Evolutionary conservation across 2,113 vertebrate species (phyloP).

Genomic region (Todiramphus chloris): DNA sequence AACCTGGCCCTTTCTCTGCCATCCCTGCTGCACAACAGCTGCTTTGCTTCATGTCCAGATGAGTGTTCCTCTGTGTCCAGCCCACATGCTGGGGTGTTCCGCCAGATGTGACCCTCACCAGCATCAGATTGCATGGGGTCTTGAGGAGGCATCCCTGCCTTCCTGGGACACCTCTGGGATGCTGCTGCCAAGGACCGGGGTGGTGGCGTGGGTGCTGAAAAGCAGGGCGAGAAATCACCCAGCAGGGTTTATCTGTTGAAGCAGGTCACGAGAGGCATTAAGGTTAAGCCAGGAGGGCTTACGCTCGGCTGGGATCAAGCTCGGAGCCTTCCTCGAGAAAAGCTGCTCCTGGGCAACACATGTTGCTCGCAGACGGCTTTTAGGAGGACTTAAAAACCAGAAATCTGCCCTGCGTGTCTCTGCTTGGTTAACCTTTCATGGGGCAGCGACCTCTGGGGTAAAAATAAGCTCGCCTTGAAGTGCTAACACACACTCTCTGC

Average conservation of each 20-base stretch:
- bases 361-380: fast-evolving
- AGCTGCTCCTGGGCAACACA: neutral
- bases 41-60: neutral
- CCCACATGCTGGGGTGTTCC: neutral
- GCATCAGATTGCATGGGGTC: neutral
- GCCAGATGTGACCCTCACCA: neutral
- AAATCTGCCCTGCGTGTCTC: fast-evolving
- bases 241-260: neutral
- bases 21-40: neutral
- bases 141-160: fast-evolving
- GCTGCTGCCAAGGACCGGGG: neutral
- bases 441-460: neutral
- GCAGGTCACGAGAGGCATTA: neutral
- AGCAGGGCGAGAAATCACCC: neutral
- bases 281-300: neutral
- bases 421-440: neutral
- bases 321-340: neutral
- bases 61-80: neutral
- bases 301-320: neutral
- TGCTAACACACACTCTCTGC: fast-evolving
- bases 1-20: neutral
- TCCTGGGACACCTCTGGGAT: neutral
- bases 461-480: fast-evolving
- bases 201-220: fast-evolving
- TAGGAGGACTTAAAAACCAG: fast-evolving